These are phyloP conservation scores for Drosophila setosimentum DNA, from an alignment of 2,888 invertebrate genomes.

Conservation along the genomic window DNA sequence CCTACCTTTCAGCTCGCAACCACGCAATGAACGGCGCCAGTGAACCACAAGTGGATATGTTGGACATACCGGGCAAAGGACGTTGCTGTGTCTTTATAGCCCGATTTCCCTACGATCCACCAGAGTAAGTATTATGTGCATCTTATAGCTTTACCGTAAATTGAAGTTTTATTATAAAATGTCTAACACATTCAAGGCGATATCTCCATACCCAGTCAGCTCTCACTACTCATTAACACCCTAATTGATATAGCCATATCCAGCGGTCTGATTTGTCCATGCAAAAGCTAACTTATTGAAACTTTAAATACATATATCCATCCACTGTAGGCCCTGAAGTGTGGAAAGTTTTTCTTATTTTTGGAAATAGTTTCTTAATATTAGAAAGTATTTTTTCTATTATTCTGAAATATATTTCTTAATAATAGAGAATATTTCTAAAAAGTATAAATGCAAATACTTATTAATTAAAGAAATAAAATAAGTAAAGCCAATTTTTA, in stretches of 20 bases:
- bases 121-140: constrained; percentile 86
- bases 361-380: neutral
- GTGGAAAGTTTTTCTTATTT: neutral
- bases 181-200: too few species aligned
- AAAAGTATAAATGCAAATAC: too few species aligned
- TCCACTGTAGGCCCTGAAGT: neutral
- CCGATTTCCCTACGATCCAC: constrained; percentile 90
- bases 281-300: too few species aligned
- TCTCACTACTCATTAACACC: too few species aligned
- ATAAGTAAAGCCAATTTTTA: too few species aligned
- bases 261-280: too few species aligned
- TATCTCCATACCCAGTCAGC: too few species aligned
- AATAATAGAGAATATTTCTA: neutral
- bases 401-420: neutral
- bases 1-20: constrained; percentile 78
- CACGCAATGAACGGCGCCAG: constrained; percentile 87
- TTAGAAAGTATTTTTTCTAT: neutral
- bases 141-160: neutral
- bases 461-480: neutral
- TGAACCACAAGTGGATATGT: constrained; percentile 94
- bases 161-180: neutral
- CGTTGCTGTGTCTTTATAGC: constrained; percentile 97
- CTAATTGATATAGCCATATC: too few species aligned
- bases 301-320: too few species aligned
- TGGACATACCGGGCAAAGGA: constrained; percentile 97